Base-by-base conservation (phyloP, 2,113 vertebrate species). In the Acanthisitta chloris region DNA sequence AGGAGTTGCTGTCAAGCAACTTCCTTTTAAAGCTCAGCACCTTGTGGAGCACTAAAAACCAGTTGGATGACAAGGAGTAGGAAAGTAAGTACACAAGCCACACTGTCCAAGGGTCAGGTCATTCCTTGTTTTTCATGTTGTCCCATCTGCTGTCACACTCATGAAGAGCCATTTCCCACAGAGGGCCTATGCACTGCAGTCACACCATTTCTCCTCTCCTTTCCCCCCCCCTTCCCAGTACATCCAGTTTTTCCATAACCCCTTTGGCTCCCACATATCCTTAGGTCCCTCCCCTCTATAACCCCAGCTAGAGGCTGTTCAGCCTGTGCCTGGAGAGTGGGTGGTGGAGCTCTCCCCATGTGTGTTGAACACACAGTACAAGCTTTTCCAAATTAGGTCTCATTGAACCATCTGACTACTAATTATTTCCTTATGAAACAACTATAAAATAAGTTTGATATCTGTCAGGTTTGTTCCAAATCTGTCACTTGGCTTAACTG, bases 341-440 rank as follows among this genome's bases (percentile, higher is more conserved):
- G 31, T 3, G 0, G 17, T 6, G 21, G 31, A 78, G 36, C 46
- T 24, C 26, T 77, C 25, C n/a, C 18, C 8, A 21, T 2, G 0
- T 1, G 1, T 8, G 10, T 26, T n/a, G 43, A 70, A 25, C 36
- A 78, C 33, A 42, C 36, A 24, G 29, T 33, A 26, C 26, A 69
- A 48, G 24, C n/a, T 54, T 89, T 48, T 54, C 55, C 28, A 65
- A 16, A 45, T n/a, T 49, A 17, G 31, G 17, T 64, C 40, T 83
- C 3, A 0, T 52, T 51, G 12, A 26, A 19, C 29, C 29, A 14
- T 34, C n/a, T 17, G 65, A 24, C 43, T 76, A 59, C 62, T 55
- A 36, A 10, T 34, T 64, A 76, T 74, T 74, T 67, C 13, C n/a
- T 51, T 51, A 69, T 72, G 54, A 73, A 94, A 69, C 40, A 86